Evolutionary conservation across 1,140 invertebrate species (phyloP), one percentile per base, ranked within the genome.

Genomic region (Limonius californicus): DNA sequence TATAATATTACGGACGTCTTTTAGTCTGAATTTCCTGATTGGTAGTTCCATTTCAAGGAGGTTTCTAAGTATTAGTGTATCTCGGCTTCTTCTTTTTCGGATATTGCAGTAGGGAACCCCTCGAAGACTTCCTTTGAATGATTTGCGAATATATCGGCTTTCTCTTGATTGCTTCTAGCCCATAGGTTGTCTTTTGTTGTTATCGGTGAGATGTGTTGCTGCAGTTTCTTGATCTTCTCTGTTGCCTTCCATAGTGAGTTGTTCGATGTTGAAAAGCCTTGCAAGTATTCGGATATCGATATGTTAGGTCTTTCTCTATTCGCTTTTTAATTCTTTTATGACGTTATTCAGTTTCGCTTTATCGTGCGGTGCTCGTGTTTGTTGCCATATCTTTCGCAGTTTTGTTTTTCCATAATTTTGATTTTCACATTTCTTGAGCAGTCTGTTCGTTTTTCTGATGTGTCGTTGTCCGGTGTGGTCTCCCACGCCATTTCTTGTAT

Each of bases 161-260:
- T 67, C 18, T 69, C 64, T 14, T 18, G 0, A 7, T 63, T 20
- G 3, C 12, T 67, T 66, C 60, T 61, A 2, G 63, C 67, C 66
- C 67, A 74, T 1, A 1, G 27, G 4, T 58, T 47, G 11, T 70
- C 43, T 2, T 45, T 7, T 57, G 62, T 64, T 43, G 21, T 55
- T 35, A 72, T 57, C 0, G 68, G 63, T 9, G 59, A 53, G 19
- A 35, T 61, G n/a, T 19, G 18, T 45, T 67, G 42, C 61, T 67
- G 62, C 21, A 63, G 66, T 59, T 61, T 56, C 47, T 68, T 67
- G 30, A 67, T 21, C 18, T 61, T 53, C 54, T 62, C 69, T 21
- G 67, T 65, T 15, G 61, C 54, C 63, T 70, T 67, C 59, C 61
- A 68, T 7, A 67, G 42, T n/a, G 68, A 70, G 45, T 72, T 68